These are phyloP conservation scores for Taenioides sp. DNA, from an alignment of 2,797 vertebrate species.

Conservation along the genomic window DNA sequence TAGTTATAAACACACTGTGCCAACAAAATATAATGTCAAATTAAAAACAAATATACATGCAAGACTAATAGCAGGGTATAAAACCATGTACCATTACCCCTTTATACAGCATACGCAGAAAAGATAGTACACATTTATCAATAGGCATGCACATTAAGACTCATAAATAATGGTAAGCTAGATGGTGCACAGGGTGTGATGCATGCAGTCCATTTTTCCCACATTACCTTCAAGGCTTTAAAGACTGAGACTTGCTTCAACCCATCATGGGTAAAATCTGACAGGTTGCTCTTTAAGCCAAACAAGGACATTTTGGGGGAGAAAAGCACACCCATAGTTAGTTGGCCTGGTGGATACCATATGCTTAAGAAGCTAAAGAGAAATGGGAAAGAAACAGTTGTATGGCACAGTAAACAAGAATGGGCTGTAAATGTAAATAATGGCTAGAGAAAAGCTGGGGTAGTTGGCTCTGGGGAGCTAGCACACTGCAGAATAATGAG, in stretches of 20 bases:
- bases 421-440: slow-evolving; percentile 15
- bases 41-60: slow-evolving; percentile 34
- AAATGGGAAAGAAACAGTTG: slow-evolving; percentile 14
- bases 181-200: slow-evolving; percentile 44
- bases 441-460: slow-evolving; percentile 9
- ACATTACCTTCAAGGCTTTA: slow-evolving; percentile 96
- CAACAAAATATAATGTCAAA: not conserved
- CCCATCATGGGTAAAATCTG: slow-evolving; percentile 91
- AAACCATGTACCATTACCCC: slow-evolving; percentile 4
- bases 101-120: slow-evolving; percentile 10
- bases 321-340: slow-evolving; percentile 88
- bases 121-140: slow-evolving; percentile 26
- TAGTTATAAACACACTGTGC: not conserved
- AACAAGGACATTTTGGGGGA: slow-evolving; percentile 73
- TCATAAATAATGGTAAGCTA: slow-evolving; percentile 16
- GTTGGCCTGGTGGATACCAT: slow-evolving; percentile 59
- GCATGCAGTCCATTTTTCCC: slow-evolving; percentile 63
- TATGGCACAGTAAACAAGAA: slow-evolving; percentile 16
- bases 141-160: slow-evolving; percentile 46
- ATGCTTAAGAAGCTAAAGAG: slow-evolving; percentile 33
- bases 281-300: slow-evolving; percentile 91
- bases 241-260: slow-evolving; percentile 94
- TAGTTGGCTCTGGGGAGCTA: slow-evolving; percentile 8
- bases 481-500: slow-evolving; percentile 32
- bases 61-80: slow-evolving; percentile 18